Percentiles rank a stretch among this genome's conserved stretches.
Conservation (phyloP, 2,797 vertebrate species). For the Cygnus olor region DNA sequence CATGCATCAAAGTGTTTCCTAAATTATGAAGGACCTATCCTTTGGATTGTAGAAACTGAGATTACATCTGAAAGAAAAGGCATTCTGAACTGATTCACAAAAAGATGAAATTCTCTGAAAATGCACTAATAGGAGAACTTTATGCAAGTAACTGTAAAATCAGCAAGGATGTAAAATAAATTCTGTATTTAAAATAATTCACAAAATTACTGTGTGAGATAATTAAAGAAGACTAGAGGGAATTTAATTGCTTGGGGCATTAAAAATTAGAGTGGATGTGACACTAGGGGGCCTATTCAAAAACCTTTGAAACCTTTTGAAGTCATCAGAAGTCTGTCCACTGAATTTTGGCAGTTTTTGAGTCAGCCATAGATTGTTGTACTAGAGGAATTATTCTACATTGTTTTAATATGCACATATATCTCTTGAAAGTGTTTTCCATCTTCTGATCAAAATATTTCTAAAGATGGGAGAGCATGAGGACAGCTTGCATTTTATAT, state of each 20-base stretch:
- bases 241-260: slow-evolving; percentile 39
- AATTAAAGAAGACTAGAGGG: slow-evolving; percentile 61
- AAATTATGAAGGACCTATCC: background rate
- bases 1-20: slow-evolving; percentile 21
- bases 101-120: background rate
- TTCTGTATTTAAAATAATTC: slow-evolving; percentile 61
- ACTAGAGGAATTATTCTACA: background rate
- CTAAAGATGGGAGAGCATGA: background rate
- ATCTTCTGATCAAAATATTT: background rate
- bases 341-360: slow-evolving; percentile 36
- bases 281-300: slow-evolving; percentile 54
- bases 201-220: slow-evolving; percentile 47
- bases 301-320: slow-evolving; percentile 59
- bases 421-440: background rate
- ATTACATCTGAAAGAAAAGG: background rate
- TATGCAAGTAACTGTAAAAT: slow-evolving; percentile 24
- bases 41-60: slow-evolving; percentile 18
- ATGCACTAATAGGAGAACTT: background rate
- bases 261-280: slow-evolving; percentile 38
- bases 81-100: background rate
- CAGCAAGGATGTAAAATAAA: slow-evolving; percentile 9
- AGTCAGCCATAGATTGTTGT: background rate
- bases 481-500: background rate
- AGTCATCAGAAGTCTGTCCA: slow-evolving; percentile 23
- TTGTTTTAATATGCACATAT: background rate